Percentiles rank a stretch among this genome's conserved stretches.
Conservation (phyloP, 2,797 vertebrate species). For the Pagetopsis macropterus region DNA sequence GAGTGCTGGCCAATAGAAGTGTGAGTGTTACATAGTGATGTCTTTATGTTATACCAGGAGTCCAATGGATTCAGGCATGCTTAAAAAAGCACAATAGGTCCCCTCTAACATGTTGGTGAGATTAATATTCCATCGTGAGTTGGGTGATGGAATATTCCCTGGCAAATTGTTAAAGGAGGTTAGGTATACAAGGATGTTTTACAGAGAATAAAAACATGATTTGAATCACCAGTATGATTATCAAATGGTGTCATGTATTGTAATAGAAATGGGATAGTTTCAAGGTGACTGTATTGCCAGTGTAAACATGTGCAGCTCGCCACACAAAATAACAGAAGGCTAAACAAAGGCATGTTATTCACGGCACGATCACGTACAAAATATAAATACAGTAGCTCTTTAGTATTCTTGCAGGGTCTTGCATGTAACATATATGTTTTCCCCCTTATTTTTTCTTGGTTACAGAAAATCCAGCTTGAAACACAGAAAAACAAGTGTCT, state of each 20-base stretch:
- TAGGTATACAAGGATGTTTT: neutral
- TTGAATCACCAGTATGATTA: neutral
- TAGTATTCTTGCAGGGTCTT: neutral
- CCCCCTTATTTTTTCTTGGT: neutral
- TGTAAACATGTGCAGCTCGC: neutral
- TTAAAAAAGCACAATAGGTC: too few species aligned
- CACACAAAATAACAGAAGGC: neutral
- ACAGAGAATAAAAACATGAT: neutral
- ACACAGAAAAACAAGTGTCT: neutral
- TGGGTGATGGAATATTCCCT: conserved; percentile 9
- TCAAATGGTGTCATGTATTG: neutral
- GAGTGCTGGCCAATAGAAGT: too few species aligned
- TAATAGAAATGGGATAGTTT: neutral
- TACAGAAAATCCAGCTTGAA: conserved; percentile 2
- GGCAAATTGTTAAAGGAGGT: neutral
- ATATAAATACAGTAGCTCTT: neutral
- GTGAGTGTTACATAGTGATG: too few species aligned
- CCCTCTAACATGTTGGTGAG: neutral
- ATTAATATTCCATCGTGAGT: neutral
- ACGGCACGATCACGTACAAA: neutral
- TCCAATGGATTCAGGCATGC: too few species aligned
- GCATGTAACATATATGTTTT: neutral
- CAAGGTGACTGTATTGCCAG: neutral
- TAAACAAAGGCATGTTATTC: neutral
- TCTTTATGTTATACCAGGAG: too few species aligned